A percentile compares a stretch with the other conserved stretches of the same genome.
Evolutionary conservation across 2,797 vertebrate species (phyloP).

Genomic region (Lepidocolaptes lacrymiger): DNA sequence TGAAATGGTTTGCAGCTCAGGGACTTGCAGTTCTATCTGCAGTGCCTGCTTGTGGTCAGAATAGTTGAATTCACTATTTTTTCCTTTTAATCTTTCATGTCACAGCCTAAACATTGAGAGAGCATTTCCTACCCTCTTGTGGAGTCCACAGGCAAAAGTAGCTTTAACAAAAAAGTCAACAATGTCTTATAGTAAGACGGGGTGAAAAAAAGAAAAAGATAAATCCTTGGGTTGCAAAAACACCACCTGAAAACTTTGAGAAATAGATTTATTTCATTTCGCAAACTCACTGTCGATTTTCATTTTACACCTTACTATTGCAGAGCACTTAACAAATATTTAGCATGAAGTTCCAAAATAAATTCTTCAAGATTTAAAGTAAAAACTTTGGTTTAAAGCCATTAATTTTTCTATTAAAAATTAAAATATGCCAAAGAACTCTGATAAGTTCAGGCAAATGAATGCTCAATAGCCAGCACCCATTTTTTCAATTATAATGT

Average conservation of each 20-base stretch:
- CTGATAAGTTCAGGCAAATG: neutral
- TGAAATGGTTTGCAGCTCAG: neutral
- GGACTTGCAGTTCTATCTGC: neutral
- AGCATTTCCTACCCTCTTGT: conserved; percentile 21
- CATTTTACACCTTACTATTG: neutral
- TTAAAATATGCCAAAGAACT: neutral
- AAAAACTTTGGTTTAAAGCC: neutral
- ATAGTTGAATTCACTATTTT: neutral
- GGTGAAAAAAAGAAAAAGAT: too few relatives aligned
- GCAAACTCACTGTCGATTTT: neutral
- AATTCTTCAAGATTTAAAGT: neutral
- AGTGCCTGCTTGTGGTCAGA: neutral
- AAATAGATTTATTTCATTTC: neutral
- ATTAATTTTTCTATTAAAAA: neutral
- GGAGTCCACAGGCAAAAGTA: neutral
- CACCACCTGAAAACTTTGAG: neutral
- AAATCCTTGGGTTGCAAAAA: neutral
- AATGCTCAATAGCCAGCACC: neutral
- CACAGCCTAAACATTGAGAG: neutral
- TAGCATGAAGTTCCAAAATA: neutral
- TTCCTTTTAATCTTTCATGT: neutral
- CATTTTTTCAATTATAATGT: neutral
- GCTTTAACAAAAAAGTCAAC: neutral
- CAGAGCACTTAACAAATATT: neutral
- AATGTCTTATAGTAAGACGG: neutral